A percentile compares a stretch with the other conserved stretches of the same genome.
Evolutionary conservation across 2,797 vertebrate species (phyloP).

Genomic region (Acanthurus tractus): DNA sequence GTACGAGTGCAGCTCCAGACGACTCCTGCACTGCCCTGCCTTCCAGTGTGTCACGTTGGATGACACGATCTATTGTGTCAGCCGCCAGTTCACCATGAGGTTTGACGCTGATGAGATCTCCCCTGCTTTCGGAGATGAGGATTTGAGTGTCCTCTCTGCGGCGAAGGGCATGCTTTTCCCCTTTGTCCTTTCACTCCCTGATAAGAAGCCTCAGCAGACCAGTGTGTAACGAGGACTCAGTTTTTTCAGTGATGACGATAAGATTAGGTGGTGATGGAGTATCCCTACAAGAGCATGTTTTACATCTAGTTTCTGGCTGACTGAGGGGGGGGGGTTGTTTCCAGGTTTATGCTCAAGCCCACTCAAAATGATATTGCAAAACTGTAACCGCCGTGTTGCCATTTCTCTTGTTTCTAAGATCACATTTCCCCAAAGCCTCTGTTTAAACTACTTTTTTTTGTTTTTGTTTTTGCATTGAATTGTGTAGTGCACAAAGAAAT

Average conservation of each 20-base stretch:
- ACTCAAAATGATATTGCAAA: slow-evolving; percentile 22
- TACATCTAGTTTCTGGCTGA: slow-evolving; percentile 52
- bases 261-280: slow-evolving; percentile 67
- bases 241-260: slow-evolving; percentile 60
- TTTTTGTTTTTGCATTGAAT: slow-evolving; percentile 15
- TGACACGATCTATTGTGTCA: slow-evolving; percentile 88
- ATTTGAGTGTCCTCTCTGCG: slow-evolving; percentile 84
- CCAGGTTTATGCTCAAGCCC: background rate
- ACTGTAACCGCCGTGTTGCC: slow-evolving; percentile 16
- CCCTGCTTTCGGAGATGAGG: slow-evolving; percentile 87
- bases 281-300: slow-evolving; percentile 31
- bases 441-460: slow-evolving; percentile 28
- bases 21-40: slow-evolving; percentile 70
- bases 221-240: slow-evolving; percentile 81
- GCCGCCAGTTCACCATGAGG: slow-evolving; percentile 84
- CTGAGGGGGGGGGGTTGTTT: slow-evolving; percentile 10
- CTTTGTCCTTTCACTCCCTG: slow-evolving; percentile 87
- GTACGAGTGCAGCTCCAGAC: slow-evolving; percentile 88
- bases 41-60: slow-evolving; percentile 89
- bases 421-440: slow-evolving; percentile 15
- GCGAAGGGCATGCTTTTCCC: slow-evolving; percentile 90
- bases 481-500: slow-evolving; percentile 44
- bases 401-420: slow-evolving; percentile 26
- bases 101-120: slow-evolving; percentile 91
- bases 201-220: slow-evolving; percentile 78